These are phyloP conservation scores for Chydorus sphaericus DNA, from an alignment of 2,888 invertebrate genomes.

Conservation along the genomic window DNA sequence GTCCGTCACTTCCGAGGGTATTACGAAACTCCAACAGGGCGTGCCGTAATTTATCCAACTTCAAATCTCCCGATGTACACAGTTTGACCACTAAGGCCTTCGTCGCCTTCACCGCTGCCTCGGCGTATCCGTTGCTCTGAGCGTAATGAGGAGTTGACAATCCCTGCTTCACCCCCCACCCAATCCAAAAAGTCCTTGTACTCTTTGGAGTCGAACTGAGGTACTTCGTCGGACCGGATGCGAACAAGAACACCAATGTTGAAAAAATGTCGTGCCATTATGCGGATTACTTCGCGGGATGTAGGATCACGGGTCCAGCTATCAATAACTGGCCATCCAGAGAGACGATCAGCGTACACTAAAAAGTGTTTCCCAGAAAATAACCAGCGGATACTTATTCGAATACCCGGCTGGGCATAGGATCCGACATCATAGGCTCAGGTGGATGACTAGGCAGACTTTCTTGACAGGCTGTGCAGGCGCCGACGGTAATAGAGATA, in stretches of 20 bases:
- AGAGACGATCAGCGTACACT: slow-evolving; percentile 8
- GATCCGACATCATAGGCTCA: neutral
- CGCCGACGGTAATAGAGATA: neutral
- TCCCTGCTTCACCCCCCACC: slow-evolving; percentile 2
- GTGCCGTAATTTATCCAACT: neutral
- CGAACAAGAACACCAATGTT: slow-evolving; percentile 9
- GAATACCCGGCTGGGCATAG: neutral
- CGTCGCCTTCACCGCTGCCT: slow-evolving; percentile 4
- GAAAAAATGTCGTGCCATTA: slow-evolving; percentile 14
- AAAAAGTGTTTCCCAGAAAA: slow-evolving; percentile 5
- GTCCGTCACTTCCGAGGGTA: neutral
- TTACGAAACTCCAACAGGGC: slow-evolving; percentile 8
- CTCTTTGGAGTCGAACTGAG: slow-evolving; percentile 13
- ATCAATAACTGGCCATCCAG: slow-evolving; percentile 8
- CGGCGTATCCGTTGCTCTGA: slow-evolving; percentile 5
- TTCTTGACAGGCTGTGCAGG: slow-evolving; percentile 3
- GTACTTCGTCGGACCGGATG: slow-evolving; percentile 6
- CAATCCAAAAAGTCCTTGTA: slow-evolving; percentile 2
- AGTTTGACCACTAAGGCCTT: slow-evolving; percentile 1
- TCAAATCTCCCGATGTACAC: neutral
- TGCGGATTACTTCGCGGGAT: neutral
- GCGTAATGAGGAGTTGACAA: slow-evolving; percentile 7
- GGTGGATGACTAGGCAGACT: neutral
- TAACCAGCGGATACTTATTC: slow-evolving; percentile 3
- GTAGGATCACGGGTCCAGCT: slow-evolving; percentile 13